phyloP scores from a whole-genome alignment of 2,797 vertebrate genomes.

The Sciurus carolinensis region DNA sequence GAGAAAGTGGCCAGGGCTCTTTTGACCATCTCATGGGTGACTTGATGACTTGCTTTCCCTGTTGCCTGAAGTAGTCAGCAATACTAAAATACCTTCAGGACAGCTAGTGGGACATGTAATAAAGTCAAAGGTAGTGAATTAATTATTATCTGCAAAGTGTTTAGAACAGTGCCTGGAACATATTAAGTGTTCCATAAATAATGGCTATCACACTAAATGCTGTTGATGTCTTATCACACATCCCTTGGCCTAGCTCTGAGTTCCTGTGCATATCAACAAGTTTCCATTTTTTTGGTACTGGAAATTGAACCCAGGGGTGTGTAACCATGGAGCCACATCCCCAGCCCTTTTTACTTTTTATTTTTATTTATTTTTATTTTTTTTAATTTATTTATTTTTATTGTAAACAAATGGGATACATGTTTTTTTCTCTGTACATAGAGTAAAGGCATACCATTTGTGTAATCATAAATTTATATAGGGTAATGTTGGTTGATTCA shows the following conservation, averaged over 20 bases:
- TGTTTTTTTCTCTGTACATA: too few relatives aligned
- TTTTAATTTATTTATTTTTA: too few relatives aligned
- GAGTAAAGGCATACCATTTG: too few relatives aligned
- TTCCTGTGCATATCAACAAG: not conserved
- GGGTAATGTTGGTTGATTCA: too few relatives aligned
- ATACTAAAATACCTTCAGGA: slow-evolving; percentile 14
- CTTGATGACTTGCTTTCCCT: slow-evolving; percentile 37
- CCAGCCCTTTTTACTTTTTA: too few relatives aligned
- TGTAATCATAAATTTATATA: too few relatives aligned
- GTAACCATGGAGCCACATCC: too few relatives aligned
- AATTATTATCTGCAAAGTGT: not conserved
- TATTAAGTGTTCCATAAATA: not conserved
- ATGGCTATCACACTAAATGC: not conserved
- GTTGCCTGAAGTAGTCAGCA: slow-evolving; percentile 27
- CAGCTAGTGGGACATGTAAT: not conserved
- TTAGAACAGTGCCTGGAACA: not conserved
- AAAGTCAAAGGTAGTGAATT: not conserved
- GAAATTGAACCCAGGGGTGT: too few relatives aligned
- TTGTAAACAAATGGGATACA: too few relatives aligned
- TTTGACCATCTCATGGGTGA: slow-evolving; percentile 28
- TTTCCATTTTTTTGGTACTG: not conserved
- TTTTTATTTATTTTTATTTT: too few relatives aligned
- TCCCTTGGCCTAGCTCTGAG: not conserved
- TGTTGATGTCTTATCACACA: not conserved
- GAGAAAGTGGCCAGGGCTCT: not conserved